These are phyloP conservation scores for Galerucella calmariensis DNA, from an alignment of 2,888 invertebrate species.

Conservation along the genomic window DNA sequence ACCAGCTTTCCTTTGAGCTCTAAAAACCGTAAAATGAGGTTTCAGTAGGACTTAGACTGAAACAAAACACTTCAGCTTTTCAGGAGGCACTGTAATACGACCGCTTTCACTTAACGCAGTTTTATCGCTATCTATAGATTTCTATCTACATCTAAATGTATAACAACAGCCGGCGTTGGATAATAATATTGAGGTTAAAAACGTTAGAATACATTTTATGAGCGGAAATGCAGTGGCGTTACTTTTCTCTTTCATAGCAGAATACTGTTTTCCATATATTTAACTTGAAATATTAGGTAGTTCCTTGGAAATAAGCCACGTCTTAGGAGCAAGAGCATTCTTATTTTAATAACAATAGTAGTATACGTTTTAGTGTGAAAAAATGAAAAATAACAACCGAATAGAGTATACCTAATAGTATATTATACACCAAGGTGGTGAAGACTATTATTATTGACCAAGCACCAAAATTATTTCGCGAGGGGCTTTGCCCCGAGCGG, in stretches of 20 bases:
- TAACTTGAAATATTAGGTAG: too few species aligned
- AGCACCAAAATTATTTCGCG: too few species aligned
- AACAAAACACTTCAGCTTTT: constrained; percentile 7
- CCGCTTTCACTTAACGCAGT: neutral
- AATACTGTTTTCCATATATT: neutral
- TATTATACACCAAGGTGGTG: too few species aligned
- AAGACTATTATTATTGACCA: too few species aligned
- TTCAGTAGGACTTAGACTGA: neutral
- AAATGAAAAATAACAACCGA: too few species aligned
- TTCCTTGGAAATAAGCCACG: too few species aligned
- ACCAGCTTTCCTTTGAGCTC: neutral
- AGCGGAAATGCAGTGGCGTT: constrained; percentile 10
- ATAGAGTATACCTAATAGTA: too few species aligned
- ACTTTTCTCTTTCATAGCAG: neutral
- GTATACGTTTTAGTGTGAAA: too few species aligned
- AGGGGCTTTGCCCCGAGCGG: too few species aligned
- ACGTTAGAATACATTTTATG: constrained; percentile 3
- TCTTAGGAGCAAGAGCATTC: too few species aligned
- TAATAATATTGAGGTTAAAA: constrained; percentile 3
- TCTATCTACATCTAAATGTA: constrained; percentile 9
- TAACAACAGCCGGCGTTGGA: constrained; percentile 3
- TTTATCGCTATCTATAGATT: constrained; percentile 17
- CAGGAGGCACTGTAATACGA: neutral
- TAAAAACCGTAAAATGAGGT: neutral
- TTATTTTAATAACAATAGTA: too few species aligned